Evolutionary conservation across 1,140 invertebrate species (phyloP), one percentile per base, ranked within the genome.

Genomic region (Polyergus mexicanus): DNA sequence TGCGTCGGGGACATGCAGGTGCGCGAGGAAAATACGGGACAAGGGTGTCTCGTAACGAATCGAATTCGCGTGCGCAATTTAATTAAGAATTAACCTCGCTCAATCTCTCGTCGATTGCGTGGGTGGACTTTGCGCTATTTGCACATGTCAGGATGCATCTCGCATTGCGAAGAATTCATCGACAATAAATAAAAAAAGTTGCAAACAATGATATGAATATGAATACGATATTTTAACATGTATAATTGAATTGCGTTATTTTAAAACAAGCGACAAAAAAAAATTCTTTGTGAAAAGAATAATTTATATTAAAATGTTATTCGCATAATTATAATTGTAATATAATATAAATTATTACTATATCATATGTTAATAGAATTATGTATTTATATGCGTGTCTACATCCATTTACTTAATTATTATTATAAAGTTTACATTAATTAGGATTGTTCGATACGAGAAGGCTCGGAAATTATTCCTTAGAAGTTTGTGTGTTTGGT

Each of bases 1-100:
- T 41, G 65, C 35, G 38, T 47, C 72, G 60, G 16, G 72, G 60
- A 13, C 72, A 66, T 81, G 90, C 88, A 91, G 90, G 81, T 91
- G 85, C 85, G 69, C 65, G 51, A 28, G 35, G 38, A 47, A 69
- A 84, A 28, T 51, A 74, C 16, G 25, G 63, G 76, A 71, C 51
- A 62, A 56, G 71, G 47, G 32, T 72, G 54, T 41, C 32, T 68
- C 76, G 88, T 77, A 83, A 66, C 88, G 85, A 90, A 91, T 90
- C 76, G 68, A 60, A 62, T 44, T 75, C 32, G 60, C 74, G 69
- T 74, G 68, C 71, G 25, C 60, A 54, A 54, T 91, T 91, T 90
- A 91, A 90, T 90, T 91, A 89, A 91, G 86, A 89, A 90, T 91
- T 90, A 90, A 91, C 76, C 80, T 76, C 81, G 51, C 35, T 54